Conservation (phyloP, 2,888 invertebrate genomes). For the Chironomus tentans region DNA sequence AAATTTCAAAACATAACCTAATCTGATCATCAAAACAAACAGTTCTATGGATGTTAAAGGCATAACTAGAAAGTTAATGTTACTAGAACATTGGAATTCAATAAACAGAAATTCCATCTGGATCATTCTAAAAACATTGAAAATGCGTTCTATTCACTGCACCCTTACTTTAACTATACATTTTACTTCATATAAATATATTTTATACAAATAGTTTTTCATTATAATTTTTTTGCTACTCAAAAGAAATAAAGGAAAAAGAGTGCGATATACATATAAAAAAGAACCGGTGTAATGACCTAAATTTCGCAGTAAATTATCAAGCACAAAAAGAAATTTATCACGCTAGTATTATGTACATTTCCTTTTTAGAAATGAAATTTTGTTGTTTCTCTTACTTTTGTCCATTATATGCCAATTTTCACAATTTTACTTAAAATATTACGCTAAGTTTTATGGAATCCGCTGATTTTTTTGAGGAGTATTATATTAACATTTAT, state of each 20-base stretch:
- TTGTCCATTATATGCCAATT: slow-evolving; percentile 24
- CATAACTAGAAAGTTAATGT: no score
- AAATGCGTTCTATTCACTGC: no score
- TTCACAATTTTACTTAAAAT: background rate
- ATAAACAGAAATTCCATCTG: no score
- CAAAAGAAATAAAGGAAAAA: background rate
- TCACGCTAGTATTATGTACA: slow-evolving; percentile 9
- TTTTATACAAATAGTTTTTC: background rate
- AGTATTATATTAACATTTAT: background rate
- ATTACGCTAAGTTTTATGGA: background rate
- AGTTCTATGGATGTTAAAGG: no score
- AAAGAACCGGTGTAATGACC: slow-evolving; percentile 11
- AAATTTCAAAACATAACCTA: no score
- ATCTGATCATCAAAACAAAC: no score
- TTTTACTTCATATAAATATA: background rate
- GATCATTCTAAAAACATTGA: no score
- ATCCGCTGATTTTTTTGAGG: slow-evolving; percentile 2
- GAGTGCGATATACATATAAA: background rate
- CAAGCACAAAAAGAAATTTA: slow-evolving; percentile 11
- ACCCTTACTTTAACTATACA: no score
- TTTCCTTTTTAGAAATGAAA: background rate
- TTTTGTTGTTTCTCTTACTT: background rate
- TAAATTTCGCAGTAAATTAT: slow-evolving; percentile 21
- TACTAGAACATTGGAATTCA: no score
- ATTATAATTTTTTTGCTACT: background rate